Base-by-base conservation (phyloP, 1,140 invertebrate species). In the Drosophila kikkawai region DNA sequence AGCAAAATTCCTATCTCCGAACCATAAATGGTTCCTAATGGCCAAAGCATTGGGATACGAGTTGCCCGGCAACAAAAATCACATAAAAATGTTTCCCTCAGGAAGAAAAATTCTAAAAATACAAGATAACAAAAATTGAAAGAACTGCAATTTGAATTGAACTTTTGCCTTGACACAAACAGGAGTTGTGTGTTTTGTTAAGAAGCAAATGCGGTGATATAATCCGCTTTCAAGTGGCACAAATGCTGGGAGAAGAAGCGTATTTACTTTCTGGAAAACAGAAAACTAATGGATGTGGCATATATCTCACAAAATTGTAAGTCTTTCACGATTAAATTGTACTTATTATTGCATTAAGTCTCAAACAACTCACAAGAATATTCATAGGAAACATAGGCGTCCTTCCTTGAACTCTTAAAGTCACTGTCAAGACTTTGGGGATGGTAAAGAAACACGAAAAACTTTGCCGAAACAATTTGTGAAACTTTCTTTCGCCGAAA, bases 61-160 rank as follows among this genome's bases (percentile, higher is more conserved):
- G 66, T 70, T 73, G 67, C 70, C 55, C n/a, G 36, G 53, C 45
- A 71, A 71, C 41, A 11, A 37, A 37, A 58, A 58, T 58, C 67
- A 48, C 36, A 71, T 71, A 32, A 71, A 71, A 71, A 58, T 57
- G 26, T 36, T 41, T 70, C 13, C 47, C 37, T 22, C 19, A 37
- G 17, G 48, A 26, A n/a, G 26, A 39, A 36, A 68, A 50, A 47
- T 36, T 68, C 34, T 55, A 73, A 60, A 60, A 73, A 73, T 70
- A 50, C 11, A 11, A 42, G 17, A 53, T 36, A 36, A 15, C 32
- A 39, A n/a, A 39, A 71, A 44, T 22, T 59, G 17, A 55, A 39
- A 32, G 41, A 45, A 37, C 9, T 70, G 63, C 67, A 70, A 32
- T 68, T 67, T 34, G 11, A 70, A 70, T 66, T 47, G 39, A 55